Evolutionary conservation across 2,888 invertebrate genomes (phyloP), one percentile per base, ranked within the genome.

Genomic region (Tryphoninae sp.): DNA sequence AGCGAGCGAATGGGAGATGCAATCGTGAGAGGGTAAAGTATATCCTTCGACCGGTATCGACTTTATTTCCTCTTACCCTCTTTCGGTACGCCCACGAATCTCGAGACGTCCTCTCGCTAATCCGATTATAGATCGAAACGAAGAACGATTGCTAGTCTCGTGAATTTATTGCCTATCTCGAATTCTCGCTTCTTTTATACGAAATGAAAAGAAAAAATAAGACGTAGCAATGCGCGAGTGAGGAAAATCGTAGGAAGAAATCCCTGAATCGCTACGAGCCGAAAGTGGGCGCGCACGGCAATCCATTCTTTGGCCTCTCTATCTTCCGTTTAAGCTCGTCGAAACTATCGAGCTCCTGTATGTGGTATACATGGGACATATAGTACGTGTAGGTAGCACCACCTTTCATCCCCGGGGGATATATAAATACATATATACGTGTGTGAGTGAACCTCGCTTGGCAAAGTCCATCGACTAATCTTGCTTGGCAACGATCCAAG

Each of bases 401-500:
- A 13, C 23, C 11, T 8, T 45, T 9, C 42, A 33, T 11, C 16
- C 22, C 9, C 33, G 22, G 13, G 13, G 33, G 33, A 33, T 33
- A 33, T 33, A 33, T 33, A 33, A 4, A 33, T 33, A 33, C 33
- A 33, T 33, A 59, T n/a, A 53, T 62, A 73, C 2, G 8, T 51
- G 33, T 22, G 45, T 19, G 13, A 58, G 33, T 65, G 49, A 55
- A 22, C 16, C n/a, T 22, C 19, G 64, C 42, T 69, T 62, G 75
- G 59, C 62, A 82, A 83, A 80, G 82, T 84, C 69, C 84, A 84
- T 84, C 84, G 80, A 82, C 85, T 86, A 85, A 86, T 87, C 84
- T 81, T 59, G 76, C 65, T 83, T 86, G 87, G 87, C 86, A 61
- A 58, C 42, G 26, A 74, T 82, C 87, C 86, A 87, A 86, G 83